Evolutionary conservation across 2,797 vertebrate species (phyloP), one percentile per base, ranked within the genome.

Genomic region (Neoniphon sammara): DNA sequence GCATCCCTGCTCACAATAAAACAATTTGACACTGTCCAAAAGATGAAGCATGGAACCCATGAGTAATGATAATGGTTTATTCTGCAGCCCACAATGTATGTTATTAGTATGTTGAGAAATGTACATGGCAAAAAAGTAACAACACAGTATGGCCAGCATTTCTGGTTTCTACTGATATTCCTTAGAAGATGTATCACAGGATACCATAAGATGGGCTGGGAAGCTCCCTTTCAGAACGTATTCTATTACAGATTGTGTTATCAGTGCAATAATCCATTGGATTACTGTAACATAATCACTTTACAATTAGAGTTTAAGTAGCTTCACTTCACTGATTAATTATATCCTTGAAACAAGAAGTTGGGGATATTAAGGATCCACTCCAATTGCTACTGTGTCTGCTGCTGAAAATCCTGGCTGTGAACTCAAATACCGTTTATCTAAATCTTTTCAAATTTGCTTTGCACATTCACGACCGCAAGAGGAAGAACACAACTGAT

Each of bases 61-160:
- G 57, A 17, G 50, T 17, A 44, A 67, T 39, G 57, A 54, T 53
- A 61, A 81, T 77, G 79, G 77, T 89, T 89, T 87, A 88, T 91
- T 90, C 73, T 89, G 86, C 84, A 87, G 86, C 77, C 85, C 80
- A 70, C 14, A 17, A 46, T 34, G 39, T 61, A 44, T 27, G 30
- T 27, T 25, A 68, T 47, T 46, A 18, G 58, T 27, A 23, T n/a
- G 20, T 59, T 55, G 52, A 70, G 21, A 65, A 34, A 72, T 23
- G 14, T 56, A 42, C 57, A 70, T 10, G 10, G 56, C 53, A 64
- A 27, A 42, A 8, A 12, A 80, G 44, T 11, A 17, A 60, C 21
- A 50, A 44, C 12, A 23, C 21, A 53, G 17, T 49, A 63, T 20
- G 25, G 21, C 4, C 21, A 36, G 36, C 18, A 34, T 14, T 34